Base-by-base conservation (phyloP, 1,140 invertebrate genomes). In the Sinella curviseta region DNA sequence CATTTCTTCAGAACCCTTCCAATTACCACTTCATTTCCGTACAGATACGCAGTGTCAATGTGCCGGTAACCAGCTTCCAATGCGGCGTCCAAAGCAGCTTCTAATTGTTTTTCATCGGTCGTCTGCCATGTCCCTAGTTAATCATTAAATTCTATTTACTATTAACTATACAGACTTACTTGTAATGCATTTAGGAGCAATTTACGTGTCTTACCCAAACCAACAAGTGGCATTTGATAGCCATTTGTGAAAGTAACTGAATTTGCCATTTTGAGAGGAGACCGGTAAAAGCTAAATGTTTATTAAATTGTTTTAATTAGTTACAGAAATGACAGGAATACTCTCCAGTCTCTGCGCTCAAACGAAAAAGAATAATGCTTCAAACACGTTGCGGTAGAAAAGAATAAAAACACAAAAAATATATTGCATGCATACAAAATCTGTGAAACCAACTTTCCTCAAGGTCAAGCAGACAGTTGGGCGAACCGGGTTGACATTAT, bases 11-110 rank as follows among this genome's bases (percentile, higher is more conserved):
- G 86, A 57, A 92, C 91, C 67, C 89, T 89, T 24, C 94, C 94
- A 84, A 96, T 94, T 12, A 91, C 90, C 80, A 90, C 89, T 87
- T 96, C 94, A 85, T 95, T 96, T 80, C 91, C 90, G 84, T 95
- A 95, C 85, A 92, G 91, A 81, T 92, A 91, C 35, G 94, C 94
- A 20, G 93, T 94, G 85, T 95, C 94, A 77, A 95, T 94, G 82
- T 94, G 94, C 34, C 92, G 89, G 84, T 94, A 94, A 16, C 93
- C 91, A 82, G 81, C 86, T 30, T 90, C 86, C 26, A 93, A 84
- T 26, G 91, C 94, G 76, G 87, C 87, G 67, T 91, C 90, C 0
- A 95, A 88, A 33, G 91, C 92, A 24, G 84, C 84, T 86, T 93
- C 91, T 78, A 94, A 89, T 86, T 93, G 92, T 84, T 92, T 90